Evolutionary conservation across 2,888 invertebrate genomes (phyloP), one percentile per base, ranked within the genome.

Genomic region (Steinernema carpocapsae): DNA sequence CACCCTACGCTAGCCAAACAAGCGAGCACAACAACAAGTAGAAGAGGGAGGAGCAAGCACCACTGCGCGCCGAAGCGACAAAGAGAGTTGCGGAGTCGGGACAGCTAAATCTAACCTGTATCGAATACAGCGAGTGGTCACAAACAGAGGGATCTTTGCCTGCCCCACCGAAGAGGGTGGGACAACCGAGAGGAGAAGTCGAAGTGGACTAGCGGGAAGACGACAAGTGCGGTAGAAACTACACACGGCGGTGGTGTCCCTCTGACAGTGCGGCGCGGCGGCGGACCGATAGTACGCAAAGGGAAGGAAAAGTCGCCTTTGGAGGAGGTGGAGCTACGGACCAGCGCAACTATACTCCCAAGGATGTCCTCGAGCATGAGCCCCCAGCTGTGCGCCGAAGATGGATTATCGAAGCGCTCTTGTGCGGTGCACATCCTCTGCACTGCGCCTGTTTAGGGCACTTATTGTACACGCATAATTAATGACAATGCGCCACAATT

Each of bases 51-150:
- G 37, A 10, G 3, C 37, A 6, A 10, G 3, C 37, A 6, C 37
- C 10, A 14, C 4, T 14, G 48, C 48, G 48, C 48, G 48, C 19
- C 14, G 48, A 4, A 3, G 19, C 48, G 48, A 3, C 37, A 37
- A 37, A 48, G 48, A n/a, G 22, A 26, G 56, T 26, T 17, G 32
- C 26, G 29, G 64, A 37, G 26, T 29, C 29, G 64, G n/a, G 10
- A 29, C 64, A 64, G 64, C 64, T 64, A 64, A 64, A 64, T 64
- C 64, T 64, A 32, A 64, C 64, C 64, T 64, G 64, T 64, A 64
- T 29, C 64, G 64, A 64, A 29, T 64, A 26, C 64, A 48, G 48
- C n/a, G 48, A 48, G 48, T 64, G 32, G 64, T 32, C 64, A 64
- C 64, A 64, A 64, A 64, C 64, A 64, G 64, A 14, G 32, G 64